Base-by-base conservation (phyloP, 2,113 vertebrate species). In the Pangasianodon gigas region DNA sequence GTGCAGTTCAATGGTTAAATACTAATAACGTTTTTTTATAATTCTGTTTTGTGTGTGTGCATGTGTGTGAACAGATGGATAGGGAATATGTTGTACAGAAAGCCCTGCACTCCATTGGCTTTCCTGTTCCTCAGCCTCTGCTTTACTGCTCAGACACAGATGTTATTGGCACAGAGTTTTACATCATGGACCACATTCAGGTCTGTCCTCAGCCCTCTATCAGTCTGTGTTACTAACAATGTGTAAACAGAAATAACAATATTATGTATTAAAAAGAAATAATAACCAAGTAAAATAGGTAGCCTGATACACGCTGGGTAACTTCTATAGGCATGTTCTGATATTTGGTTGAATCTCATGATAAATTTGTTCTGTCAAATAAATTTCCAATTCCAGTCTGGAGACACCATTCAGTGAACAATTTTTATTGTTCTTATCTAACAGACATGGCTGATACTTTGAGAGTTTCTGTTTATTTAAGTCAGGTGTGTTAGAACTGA, bases 81-180 rank as follows among this genome's bases (percentile, higher is more conserved):
- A 96, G 98, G 91, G 98, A 99, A 93, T 99, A 96, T 92, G 87
- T 3, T 19, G 97, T 99, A 41, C 98, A 98, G 95, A 97, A 96
- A 92, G 96, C 97, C 26, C 95, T 99, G 52, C 96, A 96, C 94
- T 94, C 95, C 1, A 67, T 92, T 91, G 97, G 97, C 26, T 99
- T 99, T 94, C 98, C 98, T 0, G 98, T 99, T 56, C 97, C 98
- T 74, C 94, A 96, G 93, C 97, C 98, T 1, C 90, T 99, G 9
- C 74, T 99, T 62, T 96, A 97, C 86, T 98, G 98, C 90, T 89
- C 90, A 5, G 97, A 99, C 0, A 6, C 87, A 41, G 95, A 96
- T 44, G 4, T 99, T 89, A 98, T 98, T 52, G 98, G 98, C 91
- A 98, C 97, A 1, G 97, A 99, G 86, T 99, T 99, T 92, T 99